Evolutionary conservation across 1,140 invertebrate species (phyloP).

Genomic region (Drosophila littoralis): DNA sequence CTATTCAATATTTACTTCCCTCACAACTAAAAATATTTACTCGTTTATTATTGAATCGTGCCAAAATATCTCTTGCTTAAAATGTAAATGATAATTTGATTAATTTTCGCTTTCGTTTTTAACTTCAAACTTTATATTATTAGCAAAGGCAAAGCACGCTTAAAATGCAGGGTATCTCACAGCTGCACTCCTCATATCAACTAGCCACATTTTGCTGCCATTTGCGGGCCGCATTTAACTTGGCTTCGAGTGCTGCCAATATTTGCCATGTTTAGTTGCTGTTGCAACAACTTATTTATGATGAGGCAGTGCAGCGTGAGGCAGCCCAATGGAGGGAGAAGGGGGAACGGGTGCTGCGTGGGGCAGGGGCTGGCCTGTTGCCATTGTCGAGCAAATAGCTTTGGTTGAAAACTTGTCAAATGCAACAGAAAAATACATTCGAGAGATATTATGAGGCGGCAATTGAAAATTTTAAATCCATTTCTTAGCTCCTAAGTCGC

Average conservation of each 20-base stretch:
- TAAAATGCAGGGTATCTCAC: slow-evolving; percentile 3
- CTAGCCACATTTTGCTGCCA: slow-evolving; percentile 1
- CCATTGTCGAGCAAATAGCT: slow-evolving; percentile 53
- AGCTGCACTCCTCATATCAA: not conserved
- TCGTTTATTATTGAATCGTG: no score
- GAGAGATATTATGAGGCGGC: slow-evolving; percentile 24
- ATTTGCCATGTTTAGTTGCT: slow-evolving; percentile 58
- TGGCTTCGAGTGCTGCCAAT: slow-evolving; percentile 53
- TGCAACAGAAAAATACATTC: slow-evolving; percentile 44
- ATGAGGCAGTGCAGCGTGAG: slow-evolving; percentile 34
- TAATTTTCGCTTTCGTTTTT: no score
- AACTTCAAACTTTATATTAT: no score
- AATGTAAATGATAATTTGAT: no score
- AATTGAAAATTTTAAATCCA: slow-evolving; percentile 41
- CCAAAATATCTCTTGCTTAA: no score
- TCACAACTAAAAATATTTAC: no score
- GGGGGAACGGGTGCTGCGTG: no score
- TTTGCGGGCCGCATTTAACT: slow-evolving; percentile 42
- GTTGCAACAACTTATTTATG: slow-evolving; percentile 60
- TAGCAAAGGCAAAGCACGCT: no score
- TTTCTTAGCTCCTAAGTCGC: slow-evolving; percentile 18
- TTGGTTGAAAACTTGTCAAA: slow-evolving; percentile 51
- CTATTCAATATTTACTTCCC: no score
- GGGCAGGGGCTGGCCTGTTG: not conserved
- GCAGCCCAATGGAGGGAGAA: not conserved